Evolutionary conservation across 2,888 invertebrate genomes (phyloP).

Genomic region (Harmothoe impar): DNA sequence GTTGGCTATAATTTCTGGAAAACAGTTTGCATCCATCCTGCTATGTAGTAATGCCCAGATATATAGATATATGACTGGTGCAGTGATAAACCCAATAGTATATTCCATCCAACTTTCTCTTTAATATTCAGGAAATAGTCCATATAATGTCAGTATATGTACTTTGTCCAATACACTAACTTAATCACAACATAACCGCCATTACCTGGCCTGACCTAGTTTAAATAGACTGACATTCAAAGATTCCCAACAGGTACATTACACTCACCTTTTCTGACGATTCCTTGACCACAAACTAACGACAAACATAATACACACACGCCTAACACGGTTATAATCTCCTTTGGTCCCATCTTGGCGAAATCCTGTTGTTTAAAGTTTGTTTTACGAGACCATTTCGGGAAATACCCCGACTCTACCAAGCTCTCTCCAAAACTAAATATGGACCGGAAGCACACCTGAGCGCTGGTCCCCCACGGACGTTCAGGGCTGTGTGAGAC

Average conservation of each 20-base stretch:
- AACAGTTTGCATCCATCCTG: too few species aligned
- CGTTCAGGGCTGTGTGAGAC: not conserved
- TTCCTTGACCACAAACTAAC: not conserved
- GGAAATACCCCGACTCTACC: not conserved
- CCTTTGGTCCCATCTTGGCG: constrained; percentile 22
- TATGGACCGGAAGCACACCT: constrained; percentile 23
- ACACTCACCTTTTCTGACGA: constrained; percentile 38
- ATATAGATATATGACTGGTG: too few species aligned
- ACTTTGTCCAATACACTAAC: too few species aligned
- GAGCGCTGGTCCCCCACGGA: not conserved
- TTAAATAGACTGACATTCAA: too few species aligned
- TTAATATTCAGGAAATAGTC: too few species aligned
- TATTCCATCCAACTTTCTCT: too few species aligned
- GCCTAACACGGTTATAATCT: not conserved
- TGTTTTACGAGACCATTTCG: constrained; percentile 28
- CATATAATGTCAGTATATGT: too few species aligned
- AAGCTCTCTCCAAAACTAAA: not conserved
- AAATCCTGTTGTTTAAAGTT: not conserved
- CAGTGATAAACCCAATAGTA: too few species aligned
- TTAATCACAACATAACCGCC: not conserved
- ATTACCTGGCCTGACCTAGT: constrained; percentile 14
- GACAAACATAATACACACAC: not conserved
- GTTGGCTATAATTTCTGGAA: too few species aligned
- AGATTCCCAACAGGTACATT: not conserved
- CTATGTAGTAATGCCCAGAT: too few species aligned